phyloP scores from a whole-genome alignment of 2,888 invertebrate genomes.

The Agrenia bidenticulata region DNA sequence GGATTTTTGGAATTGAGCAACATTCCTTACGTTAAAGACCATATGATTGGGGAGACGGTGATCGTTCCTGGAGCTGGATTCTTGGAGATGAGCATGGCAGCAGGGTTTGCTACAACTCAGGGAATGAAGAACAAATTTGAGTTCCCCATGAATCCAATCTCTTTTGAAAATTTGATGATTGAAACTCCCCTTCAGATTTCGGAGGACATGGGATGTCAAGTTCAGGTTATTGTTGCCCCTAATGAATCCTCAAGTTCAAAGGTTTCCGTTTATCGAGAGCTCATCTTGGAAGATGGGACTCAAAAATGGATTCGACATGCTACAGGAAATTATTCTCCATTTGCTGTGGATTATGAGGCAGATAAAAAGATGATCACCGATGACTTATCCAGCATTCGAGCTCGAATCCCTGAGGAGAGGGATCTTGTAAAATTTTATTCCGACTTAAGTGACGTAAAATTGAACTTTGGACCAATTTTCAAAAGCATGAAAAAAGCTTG shows the following conservation, averaged over 20 bases:
- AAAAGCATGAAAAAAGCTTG: conserved; percentile 15
- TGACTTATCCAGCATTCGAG: not conserved
- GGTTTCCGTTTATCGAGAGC: not conserved
- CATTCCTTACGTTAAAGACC: conserved; percentile 27
- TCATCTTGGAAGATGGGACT: not conserved
- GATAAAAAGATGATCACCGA: not conserved
- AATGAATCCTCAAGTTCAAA: not conserved
- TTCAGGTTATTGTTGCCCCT: conserved; percentile 16
- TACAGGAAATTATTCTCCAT: conserved; percentile 10
- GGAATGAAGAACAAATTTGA: not conserved
- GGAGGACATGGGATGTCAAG: not conserved
- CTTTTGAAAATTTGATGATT: conserved; percentile 25
- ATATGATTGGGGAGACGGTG: conserved; percentile 21
- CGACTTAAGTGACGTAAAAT: conserved; percentile 24
- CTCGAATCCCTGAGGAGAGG: not conserved
- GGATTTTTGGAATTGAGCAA: conserved; percentile 5
- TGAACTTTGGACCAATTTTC: conserved; percentile 36
- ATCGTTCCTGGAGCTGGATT: conserved; percentile 30
- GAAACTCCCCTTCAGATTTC: conserved; percentile 18
- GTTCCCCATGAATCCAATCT: conserved; percentile 4
- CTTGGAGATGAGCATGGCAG: conserved; percentile 23
- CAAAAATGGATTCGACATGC: conserved; percentile 24
- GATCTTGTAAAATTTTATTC: conserved; percentile 23
- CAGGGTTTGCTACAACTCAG: conserved; percentile 24
- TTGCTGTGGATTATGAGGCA: not conserved